phyloP scores from a whole-genome alignment of 2,888 invertebrate species.

The Acanthosepion pharaonis region DNA sequence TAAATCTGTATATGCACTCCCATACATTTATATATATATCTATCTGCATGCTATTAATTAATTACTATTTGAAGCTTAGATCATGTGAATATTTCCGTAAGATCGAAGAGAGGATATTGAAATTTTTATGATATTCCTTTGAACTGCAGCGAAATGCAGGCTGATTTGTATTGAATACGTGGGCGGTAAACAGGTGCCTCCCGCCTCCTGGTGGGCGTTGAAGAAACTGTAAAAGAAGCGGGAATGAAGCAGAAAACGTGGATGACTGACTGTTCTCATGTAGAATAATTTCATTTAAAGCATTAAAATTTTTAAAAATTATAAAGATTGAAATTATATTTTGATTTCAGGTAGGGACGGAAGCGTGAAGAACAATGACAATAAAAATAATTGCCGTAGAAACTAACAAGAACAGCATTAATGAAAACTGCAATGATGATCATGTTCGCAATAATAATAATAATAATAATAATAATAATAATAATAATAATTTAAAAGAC shows the following conservation, averaged over 20 bases:
- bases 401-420: not conserved
- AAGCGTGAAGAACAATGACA: not conserved
- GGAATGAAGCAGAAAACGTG: not conserved
- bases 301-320: not conserved
- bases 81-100: not conserved
- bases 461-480: not conserved
- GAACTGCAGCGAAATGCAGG: not conserved
- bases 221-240: not conserved
- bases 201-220: slow-evolving; percentile 8
- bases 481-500: not conserved
- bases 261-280: not conserved
- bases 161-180: not conserved
- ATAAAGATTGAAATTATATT: not conserved
- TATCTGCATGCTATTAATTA: not conserved
- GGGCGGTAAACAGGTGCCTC: slow-evolving; percentile 33
- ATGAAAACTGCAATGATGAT: not conserved
- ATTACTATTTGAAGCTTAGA: not conserved
- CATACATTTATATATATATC: not conserved
- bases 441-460: not conserved
- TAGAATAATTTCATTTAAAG: not conserved
- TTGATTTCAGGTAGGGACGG: not conserved
- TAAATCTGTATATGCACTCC: not conserved
- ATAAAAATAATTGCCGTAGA: not conserved
- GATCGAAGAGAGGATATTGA: not conserved
- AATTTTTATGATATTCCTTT: not conserved